phyloP scores from a whole-genome alignment of 2,888 invertebrate species.

The Drosophila hamatofila region DNA sequence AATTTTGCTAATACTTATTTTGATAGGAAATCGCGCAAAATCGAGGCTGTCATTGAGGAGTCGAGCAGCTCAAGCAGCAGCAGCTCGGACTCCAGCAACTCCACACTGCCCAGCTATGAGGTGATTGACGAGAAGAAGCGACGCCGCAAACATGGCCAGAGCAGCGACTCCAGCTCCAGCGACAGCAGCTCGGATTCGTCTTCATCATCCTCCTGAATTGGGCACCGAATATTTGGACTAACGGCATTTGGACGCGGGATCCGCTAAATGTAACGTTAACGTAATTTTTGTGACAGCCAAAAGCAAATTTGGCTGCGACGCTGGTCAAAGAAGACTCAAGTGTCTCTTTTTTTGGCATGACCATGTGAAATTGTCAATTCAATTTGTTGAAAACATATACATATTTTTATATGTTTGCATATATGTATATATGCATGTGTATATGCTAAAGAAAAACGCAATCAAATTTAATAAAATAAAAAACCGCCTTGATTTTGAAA shows the following conservation, averaged over 20 bases:
- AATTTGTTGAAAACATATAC: conserved; percentile 49
- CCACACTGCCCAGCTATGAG: conserved; percentile 84
- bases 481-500: conserved; percentile 41
- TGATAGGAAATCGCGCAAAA: conserved; percentile 76
- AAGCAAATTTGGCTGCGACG: conserved; percentile 35
- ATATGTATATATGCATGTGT: background rate
- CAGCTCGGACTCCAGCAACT: conserved; percentile 82
- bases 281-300: conserved; percentile 51
- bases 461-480: conserved; percentile 55
- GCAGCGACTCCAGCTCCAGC: conserved; percentile 73
- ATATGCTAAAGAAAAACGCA: conserved; percentile 32
- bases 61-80: conserved; percentile 74
- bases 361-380: conserved; percentile 29
- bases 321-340: conserved; percentile 12
- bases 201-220: conserved; percentile 71
- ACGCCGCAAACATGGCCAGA: conserved; percentile 70
- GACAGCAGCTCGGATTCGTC: conserved; percentile 74
- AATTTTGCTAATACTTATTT: background rate
- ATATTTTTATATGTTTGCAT: conserved; percentile 66
- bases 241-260: conserved; percentile 35
- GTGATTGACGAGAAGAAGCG: conserved; percentile 83
- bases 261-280: conserved; percentile 36
- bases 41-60: conserved; percentile 83
- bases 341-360: conserved; percentile 43
- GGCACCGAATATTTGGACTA: conserved; percentile 40